Base-by-base conservation (phyloP, 2,113 vertebrate genomes). In the Caracal caracal region DNA sequence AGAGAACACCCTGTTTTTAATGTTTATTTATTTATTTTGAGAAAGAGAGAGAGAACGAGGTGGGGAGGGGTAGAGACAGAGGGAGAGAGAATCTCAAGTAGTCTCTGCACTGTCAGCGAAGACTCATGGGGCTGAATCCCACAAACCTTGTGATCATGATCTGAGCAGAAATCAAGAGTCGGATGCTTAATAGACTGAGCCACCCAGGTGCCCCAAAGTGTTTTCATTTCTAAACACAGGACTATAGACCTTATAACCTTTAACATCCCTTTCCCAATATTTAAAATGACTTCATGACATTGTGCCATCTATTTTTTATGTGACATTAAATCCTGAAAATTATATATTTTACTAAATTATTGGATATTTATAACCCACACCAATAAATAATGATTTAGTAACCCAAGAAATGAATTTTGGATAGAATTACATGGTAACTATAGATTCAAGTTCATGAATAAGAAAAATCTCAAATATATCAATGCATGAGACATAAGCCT, bases 371-470 rank as follows among this genome's bases (percentile, higher is more conserved):
- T 85, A 84, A 85, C 13, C 20, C 28, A 73, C 24, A 91, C 66
- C 33, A 51, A 76, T 30, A 95, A 92, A 63, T 66, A 78, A 94
- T 84, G 61, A 61, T 40, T 79, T 88, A 94, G 19, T 56, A 82
- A 96, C 35, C 47, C 15, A 91, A 70, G 22, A 96, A 94, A 88
- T 63, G 12, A 75, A 94, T 93, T 96, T 84, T 91, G 35, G 51
- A 79, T 33, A 93, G 40, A 90, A 81, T 88, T 84, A 87, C 33
- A 79, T 24, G 11, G 10, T 61, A 90, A 94, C 37, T 81, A 51
- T n/a, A 90, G 59, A 93, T 63, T 96, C 35, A 94, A 88, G 6
- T 86, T 87, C 37, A n/a, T 92, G 71, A 90, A 73, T 76, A 80
- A 80, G 49, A 71, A 89, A 91, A 71, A 89, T 80, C 76, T 68